Evolutionary conservation across 1,140 invertebrate genomes (phyloP), one percentile per base, ranked within the genome.

Genomic region (Uloborus diversus): DNA sequence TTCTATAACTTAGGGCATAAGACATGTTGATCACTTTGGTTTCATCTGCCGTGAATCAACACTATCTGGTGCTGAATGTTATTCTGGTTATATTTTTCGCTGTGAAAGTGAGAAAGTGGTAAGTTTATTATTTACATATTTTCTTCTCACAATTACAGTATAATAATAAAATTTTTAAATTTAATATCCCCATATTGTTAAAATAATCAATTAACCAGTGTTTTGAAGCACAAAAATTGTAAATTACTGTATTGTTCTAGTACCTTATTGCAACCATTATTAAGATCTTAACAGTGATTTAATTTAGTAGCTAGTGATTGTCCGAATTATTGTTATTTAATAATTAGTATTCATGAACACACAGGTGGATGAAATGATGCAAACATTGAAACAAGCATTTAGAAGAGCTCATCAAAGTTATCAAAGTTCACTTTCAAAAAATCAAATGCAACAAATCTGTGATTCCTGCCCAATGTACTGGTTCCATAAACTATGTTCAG

Each of bases 381-480:
- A 82, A 49, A 94, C 94, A 0, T 92, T 98, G 79, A 94, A 91
- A 51, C 93, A 94, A 86, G 94, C 95, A 0, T 95, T 95, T 82
- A 87, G 91, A 4, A 90, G 91, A 0, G 88, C 92, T 80, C 89
- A 88, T 65, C 92, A 90, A 82, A 86, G 86, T 13, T 86, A 89
- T 82, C 85, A 88, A 51, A 76, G 32, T 85, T 42, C 85, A 87
- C 59, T 85, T 20, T 27, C 17, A 66, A 56, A 53, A 73, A 13
- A 9, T 9, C 59, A 20, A 51, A 35, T 23, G 73, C 53, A 9
- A 37, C 62, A 30, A 75, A 51, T 96, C 92, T 88, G 89, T 84
- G 95, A 97, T 66, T 93, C 95, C 84, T 98, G 96, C 85, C 96
- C 96, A 1, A 94, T 97, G 92, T 89, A 96, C n/a, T 97, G 96